Percentiles rank a stretch among this genome's conserved stretches.
Conservation (phyloP, 2,888 invertebrate species). For the Argyra leucocephala region DNA sequence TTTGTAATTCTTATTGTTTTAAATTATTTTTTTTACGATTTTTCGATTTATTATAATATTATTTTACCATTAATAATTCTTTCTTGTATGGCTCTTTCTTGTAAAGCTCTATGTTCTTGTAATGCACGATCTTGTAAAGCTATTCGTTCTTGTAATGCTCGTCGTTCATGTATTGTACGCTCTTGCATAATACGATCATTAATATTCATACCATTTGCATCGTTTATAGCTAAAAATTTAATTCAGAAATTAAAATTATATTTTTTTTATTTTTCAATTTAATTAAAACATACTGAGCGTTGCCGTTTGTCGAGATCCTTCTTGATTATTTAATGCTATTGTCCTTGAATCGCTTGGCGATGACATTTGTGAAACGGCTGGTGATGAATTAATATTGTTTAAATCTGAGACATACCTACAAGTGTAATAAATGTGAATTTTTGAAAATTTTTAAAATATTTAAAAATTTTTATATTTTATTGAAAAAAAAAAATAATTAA, state of each 20-base stretch:
- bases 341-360: constrained; percentile 26
- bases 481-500: constrained; percentile 4
- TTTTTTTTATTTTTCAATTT: not conserved
- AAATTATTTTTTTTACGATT: not conserved
- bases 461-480: not conserved
- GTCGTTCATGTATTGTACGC: constrained; percentile 24
- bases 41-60: not conserved
- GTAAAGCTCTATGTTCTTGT: constrained; percentile 25
- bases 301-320: constrained; percentile 25
- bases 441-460: constrained; percentile 11
- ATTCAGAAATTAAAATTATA: not conserved
- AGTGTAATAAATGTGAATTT: constrained; percentile 11
- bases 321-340: constrained; percentile 24
- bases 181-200: constrained; percentile 28
- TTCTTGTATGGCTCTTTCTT: constrained; percentile 24
- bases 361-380: constrained; percentile 28
- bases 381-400: constrained; percentile 27
- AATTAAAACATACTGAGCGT: constrained; percentile 23
- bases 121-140: constrained; percentile 25
- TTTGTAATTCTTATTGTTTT: not conserved
- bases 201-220: constrained; percentile 23
- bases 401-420: constrained; percentile 29
- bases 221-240: constrained; percentile 22
- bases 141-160: constrained; percentile 25
- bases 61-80: constrained; percentile 15